Base-by-base conservation (phyloP, 2,797 vertebrate species). In the Antennarius maculatus region DNA sequence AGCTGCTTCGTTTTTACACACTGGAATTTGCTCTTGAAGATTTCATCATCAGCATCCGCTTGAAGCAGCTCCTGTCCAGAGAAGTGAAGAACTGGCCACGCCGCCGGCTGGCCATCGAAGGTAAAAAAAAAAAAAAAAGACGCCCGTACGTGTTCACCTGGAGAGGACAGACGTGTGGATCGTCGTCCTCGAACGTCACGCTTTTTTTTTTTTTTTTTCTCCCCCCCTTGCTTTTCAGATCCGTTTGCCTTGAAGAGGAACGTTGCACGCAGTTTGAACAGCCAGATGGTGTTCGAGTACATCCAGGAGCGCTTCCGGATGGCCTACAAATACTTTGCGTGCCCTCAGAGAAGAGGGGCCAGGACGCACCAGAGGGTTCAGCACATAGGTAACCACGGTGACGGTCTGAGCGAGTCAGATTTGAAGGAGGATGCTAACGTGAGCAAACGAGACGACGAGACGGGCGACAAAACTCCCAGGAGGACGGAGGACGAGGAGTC, bases 261-360 rank as follows among this genome's bases (percentile, higher is more conserved):
- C 52, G 96, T 99, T 72, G 97, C 96, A 39, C 95, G 97, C 34
- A 99, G 97, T 86, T 91, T 99, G 61, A 99, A 99, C 91, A 99
- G 97, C 92, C 97, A 99, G 85, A 97, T 99, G 96, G 97, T 99
- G 63, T 98, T 97, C 18, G 97, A 99, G 87, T 99, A 99, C 92
- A 95, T 99, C 88, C 95, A 97, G 91, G 97, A 99, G 85, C 94
- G 97, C 62, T 97, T 99, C 88, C 95, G 97, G 59, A 93, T 91
- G 15, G 96, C 97, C 0, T 99, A 99, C 90, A 96, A 95, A 63
- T 99, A 99, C 91, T 99, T 99, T 69, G 97, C 97, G 6, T 95
- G 95, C 83, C 97, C 96, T 66, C 97, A 98, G 89, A 95, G 84
- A 78, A 94, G 85, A 77, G 89, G 82, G 76, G 83, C 87, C 51